Conservation (phyloP, 1,140 invertebrate species). For the Ips typographus region DNA sequence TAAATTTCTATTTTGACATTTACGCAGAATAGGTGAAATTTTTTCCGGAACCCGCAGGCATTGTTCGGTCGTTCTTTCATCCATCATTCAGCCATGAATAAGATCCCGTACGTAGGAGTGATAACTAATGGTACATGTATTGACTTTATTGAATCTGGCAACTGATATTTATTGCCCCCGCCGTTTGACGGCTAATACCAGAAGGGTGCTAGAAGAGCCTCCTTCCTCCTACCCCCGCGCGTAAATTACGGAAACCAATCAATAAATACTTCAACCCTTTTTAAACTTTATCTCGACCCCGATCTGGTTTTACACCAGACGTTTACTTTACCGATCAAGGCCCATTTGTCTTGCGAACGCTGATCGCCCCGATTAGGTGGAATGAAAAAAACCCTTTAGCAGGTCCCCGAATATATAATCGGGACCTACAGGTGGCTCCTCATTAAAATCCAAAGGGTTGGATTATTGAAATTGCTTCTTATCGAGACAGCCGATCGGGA, state of each 20-base stretch:
- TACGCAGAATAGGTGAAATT: constrained; percentile 27
- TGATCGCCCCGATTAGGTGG: background rate
- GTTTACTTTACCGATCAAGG: background rate
- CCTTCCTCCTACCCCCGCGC: background rate
- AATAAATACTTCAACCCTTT: background rate
- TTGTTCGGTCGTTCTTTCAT: constrained; percentile 12
- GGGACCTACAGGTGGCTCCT: background rate
- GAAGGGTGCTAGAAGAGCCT: background rate
- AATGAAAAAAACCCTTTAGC: background rate
- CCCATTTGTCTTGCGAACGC: background rate
- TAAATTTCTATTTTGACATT: constrained; percentile 28
- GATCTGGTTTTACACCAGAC: constrained; percentile 1
- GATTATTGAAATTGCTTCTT: background rate
- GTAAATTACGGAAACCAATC: background rate
- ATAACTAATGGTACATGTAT: constrained; percentile 31
- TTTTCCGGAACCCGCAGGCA: constrained; percentile 19
- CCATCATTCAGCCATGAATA: constrained; percentile 19
- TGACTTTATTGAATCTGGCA: constrained; percentile 27
- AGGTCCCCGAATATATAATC: background rate
- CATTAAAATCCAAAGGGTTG: background rate
- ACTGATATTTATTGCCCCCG: constrained; percentile 17
- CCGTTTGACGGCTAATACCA: background rate
- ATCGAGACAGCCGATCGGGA: background rate
- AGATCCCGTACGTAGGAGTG: constrained; percentile 22
- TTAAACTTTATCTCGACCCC: background rate